phyloP scores from a whole-genome alignment of 1,140 invertebrate genomes.

The Druon quercuslanigerum region DNA sequence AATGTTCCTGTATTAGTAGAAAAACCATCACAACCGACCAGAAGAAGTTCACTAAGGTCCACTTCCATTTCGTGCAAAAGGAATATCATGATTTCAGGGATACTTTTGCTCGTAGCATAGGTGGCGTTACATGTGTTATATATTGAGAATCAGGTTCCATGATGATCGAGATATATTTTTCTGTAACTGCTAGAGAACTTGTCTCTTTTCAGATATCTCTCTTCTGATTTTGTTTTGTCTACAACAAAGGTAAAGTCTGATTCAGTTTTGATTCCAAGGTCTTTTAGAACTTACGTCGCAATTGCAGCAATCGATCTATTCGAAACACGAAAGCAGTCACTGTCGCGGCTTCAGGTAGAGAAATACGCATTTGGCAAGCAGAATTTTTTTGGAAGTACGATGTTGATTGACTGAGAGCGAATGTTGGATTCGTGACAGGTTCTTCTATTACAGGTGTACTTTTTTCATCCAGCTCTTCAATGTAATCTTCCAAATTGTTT shows the following conservation, averaged over 20 bases:
- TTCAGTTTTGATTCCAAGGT: constrained; percentile 32
- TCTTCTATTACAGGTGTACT: not conserved
- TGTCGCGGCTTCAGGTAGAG: constrained; percentile 41
- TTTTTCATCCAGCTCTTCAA: not conserved
- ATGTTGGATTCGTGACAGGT: not conserved
- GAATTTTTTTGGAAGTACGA: not conserved
- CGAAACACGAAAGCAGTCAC: constrained; percentile 40
- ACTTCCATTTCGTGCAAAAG: too few species aligned
- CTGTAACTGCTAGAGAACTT: too few species aligned
- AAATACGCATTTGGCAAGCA: constrained; percentile 41
- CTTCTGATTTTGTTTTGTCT: not conserved
- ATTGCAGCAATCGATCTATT: constrained; percentile 40
- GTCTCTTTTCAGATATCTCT: too few species aligned
- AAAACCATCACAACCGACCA: too few species aligned
- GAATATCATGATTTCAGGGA: too few species aligned
- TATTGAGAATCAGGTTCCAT: too few species aligned
- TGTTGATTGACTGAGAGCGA: not conserved
- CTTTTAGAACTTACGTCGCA: constrained; percentile 40
- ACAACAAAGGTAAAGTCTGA: constrained; percentile 1
- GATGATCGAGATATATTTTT: too few species aligned
- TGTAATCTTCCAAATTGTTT: not conserved
- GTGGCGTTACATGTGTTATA: too few species aligned
- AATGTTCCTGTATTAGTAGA: too few species aligned
- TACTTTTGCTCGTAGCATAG: too few species aligned
- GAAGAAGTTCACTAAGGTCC: too few species aligned